Conservation (phyloP, 2,888 invertebrate species). For the Pediacus dermestoides region DNA sequence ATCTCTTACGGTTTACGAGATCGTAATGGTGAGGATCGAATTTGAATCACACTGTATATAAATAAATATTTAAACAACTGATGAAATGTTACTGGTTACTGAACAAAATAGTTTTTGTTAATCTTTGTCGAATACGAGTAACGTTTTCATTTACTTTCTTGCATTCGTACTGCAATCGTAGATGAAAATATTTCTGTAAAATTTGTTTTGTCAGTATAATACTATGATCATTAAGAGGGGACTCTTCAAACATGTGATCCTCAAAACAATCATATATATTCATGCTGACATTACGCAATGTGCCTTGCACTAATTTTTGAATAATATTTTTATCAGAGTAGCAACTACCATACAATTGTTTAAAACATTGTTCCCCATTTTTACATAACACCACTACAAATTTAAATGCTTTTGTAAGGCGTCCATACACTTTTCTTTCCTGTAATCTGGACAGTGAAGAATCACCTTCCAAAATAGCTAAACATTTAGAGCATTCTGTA, state of each 20-base stretch:
- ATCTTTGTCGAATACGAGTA: neutral
- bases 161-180: neutral
- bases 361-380: neutral
- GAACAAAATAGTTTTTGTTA: conserved; percentile 1
- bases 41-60: too few species aligned
- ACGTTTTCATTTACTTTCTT: neutral
- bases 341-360: neutral
- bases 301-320: neutral
- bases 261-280: neutral
- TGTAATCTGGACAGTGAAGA: neutral
- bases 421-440: neutral
- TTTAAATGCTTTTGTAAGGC: neutral
- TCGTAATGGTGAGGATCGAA: too few species aligned
- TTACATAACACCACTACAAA: neutral
- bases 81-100: conserved; percentile 1
- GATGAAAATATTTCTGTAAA: neutral
- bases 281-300: neutral
- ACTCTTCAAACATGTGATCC: neutral
- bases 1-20: too few species aligned
- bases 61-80: too few species aligned
- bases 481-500: neutral
- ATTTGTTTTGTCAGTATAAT: neutral
- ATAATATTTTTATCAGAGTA: neutral
- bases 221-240: neutral
- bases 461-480: neutral